Conservation (phyloP, 2,113 vertebrate species). For the Alouatta palliata region DNA sequence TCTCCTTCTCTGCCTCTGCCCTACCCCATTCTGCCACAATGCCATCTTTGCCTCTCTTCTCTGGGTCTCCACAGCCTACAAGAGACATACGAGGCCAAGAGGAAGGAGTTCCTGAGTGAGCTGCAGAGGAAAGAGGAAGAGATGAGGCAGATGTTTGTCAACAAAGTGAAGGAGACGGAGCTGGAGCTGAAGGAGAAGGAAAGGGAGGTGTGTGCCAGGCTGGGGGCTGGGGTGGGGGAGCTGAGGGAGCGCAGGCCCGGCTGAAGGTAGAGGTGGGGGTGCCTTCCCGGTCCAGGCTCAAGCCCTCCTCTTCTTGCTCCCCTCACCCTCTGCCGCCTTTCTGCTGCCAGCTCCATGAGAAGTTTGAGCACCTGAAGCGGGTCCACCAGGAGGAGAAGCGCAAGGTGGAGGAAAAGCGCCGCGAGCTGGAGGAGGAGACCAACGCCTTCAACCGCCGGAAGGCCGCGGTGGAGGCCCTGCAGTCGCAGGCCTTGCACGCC, state of each 20-base stretch:
- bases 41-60: not conserved
- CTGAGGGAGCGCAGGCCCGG: not conserved
- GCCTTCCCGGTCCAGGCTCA: not conserved
- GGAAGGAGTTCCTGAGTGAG: slow-evolving; percentile 96
- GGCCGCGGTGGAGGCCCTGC: slow-evolving; percentile 93
- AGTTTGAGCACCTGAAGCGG: slow-evolving; percentile 97
- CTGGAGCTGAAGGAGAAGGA: slow-evolving; percentile 97
- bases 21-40: not conserved
- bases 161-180: slow-evolving; percentile 98
- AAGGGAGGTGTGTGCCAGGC: slow-evolving; percentile 89
- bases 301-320: not conserved
- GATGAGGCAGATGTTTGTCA: slow-evolving; percentile 99
- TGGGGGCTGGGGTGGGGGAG: rapidly evolving
- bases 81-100: slow-evolving; percentile 97
- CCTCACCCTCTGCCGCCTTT: not conserved
- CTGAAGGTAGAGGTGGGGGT: rapidly evolving
- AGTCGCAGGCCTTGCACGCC: slow-evolving; percentile 93
- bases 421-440: slow-evolving; percentile 96
- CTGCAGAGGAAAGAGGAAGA: slow-evolving; percentile 97
- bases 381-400: slow-evolving; percentile 98
- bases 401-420: slow-evolving; percentile 97
- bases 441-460: slow-evolving; percentile 94
- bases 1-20: not conserved
- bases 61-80: slow-evolving; percentile 88
- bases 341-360: slow-evolving; percentile 92